Evolutionary conservation across 92 coral and sea anemone species (phyloP).

Genomic region (Palythoa grandiflora): DNA sequence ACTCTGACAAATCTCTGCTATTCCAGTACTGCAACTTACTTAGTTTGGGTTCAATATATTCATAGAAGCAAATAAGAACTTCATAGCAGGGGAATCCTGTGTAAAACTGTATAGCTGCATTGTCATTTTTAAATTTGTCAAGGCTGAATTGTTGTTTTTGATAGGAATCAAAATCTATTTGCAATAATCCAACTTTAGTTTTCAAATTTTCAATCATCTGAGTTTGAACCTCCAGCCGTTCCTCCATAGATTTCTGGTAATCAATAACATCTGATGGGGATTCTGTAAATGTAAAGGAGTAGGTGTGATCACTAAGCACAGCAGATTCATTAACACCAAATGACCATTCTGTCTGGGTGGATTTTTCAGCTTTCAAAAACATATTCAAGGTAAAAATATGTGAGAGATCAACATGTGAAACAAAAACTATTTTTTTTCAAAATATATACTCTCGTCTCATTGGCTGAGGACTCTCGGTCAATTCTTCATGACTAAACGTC

Average conservation of each 20-base stretch:
- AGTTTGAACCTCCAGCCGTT: slow-evolving; percentile 18
- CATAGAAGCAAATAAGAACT: too few relatives aligned
- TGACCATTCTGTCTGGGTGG: slow-evolving; percentile 10
- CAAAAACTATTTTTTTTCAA: neutral
- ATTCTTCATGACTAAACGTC: slow-evolving; percentile 30
- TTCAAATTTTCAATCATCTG: slow-evolving; percentile 21
- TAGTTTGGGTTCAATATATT: too few relatives aligned
- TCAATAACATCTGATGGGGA: neutral
- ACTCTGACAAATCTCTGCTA: too few relatives aligned
- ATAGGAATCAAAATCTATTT: neutral
- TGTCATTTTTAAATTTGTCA: slow-evolving; percentile 18
- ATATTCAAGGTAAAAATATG: too few relatives aligned
- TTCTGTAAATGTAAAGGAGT: neutral
- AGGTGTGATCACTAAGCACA: neutral
- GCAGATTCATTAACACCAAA: neutral
- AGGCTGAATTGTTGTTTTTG: slow-evolving; percentile 22
- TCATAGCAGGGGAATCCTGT: neutral
- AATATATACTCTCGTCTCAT: slow-evolving; percentile 8
- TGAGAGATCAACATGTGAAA: too few relatives aligned
- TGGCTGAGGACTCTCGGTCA: slow-evolving; percentile 27
- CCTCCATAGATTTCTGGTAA: slow-evolving; percentile 20
- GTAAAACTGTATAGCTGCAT: slow-evolving; percentile 24
- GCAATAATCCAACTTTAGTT: slow-evolving; percentile 22
- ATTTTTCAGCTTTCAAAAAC: too few relatives aligned
- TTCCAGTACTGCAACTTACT: too few relatives aligned